Conservation (phyloP, 2,113 vertebrate species). For the Antennarius striatus region DNA sequence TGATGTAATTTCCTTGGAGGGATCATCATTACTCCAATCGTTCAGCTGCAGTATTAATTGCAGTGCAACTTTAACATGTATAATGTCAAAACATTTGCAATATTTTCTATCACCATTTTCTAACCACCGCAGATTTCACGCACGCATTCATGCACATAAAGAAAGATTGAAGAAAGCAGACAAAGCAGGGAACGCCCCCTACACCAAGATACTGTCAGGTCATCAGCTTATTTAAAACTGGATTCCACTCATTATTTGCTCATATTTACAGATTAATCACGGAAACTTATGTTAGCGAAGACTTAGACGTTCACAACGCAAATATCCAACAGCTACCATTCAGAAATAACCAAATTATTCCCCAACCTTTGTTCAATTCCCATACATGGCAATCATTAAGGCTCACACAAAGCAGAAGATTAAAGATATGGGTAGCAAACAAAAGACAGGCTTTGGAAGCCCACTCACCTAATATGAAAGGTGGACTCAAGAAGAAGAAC, state of each 20-base stretch:
- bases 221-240: constrained; percentile 57
- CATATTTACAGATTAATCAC: constrained; percentile 5
- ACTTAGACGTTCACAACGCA: not conserved
- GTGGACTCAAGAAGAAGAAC: not conserved
- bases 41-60: constrained; percentile 51
- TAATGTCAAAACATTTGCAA: no score
- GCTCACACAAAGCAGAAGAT: constrained; percentile 18
- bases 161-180: constrained; percentile 65
- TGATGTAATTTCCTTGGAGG: constrained; percentile 35
- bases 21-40: constrained; percentile 43
- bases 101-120: not conserved
- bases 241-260: constrained; percentile 49
- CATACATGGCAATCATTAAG: constrained; percentile 2
- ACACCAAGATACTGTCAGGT: constrained; percentile 66
- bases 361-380: not conserved
- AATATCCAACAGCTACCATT: not conserved
- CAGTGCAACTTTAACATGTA: constrained; percentile 23
- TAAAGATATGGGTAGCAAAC: not conserved
- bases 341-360: not conserved
- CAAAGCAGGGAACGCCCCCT: constrained; percentile 82
- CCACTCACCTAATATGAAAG: constrained; percentile 45
- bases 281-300: not conserved
- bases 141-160: constrained; percentile 35
- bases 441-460: not conserved
- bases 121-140: constrained; percentile 23